Evolutionary conservation across 2,888 invertebrate species (phyloP), one percentile per base, ranked within the genome.

Genomic region (Elysia crispata): DNA sequence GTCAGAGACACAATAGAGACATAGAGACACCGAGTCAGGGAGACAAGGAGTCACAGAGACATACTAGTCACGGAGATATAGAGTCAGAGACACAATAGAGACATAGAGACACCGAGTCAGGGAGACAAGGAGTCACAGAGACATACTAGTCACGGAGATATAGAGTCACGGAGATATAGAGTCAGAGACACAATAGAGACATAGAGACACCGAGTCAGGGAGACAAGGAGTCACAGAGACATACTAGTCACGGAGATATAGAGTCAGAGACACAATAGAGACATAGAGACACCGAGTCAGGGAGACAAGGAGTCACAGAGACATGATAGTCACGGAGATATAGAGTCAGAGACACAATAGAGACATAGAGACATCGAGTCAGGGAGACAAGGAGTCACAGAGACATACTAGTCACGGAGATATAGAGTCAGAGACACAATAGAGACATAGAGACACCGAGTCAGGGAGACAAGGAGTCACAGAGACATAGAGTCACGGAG

Each of bases 391-490:
- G 25, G 3, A 25, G 66, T 28, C 23, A 66, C 66, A 66, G 66
- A 66, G 66, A 23, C 28, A 1, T 15, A 25, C 5, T 18, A 66
- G 66, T 15, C 15, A 28, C 3, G 30, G 28, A 28, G n/a, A 67
- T 28, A 1, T 28, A 67, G 66, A 67, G 66, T 28, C 8, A 67
- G 28, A 67, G 66, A 67, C 13, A 67, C 20, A 28, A 67, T 28
- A 1, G 23, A 67, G 66, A 67, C 28, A 67, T 20, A 67, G 28
- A 67, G 66, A 67, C 13, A 67, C 20, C 23, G 1, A 67, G 66
- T 31, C 30, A 67, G 25, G 31, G 13, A 67, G 66, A 67, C 13
- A 67, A 18, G 31, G 13, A 67, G 66, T 28, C 13, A 67, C 20
- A 67, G 1, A 67, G 66, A 28, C n/a, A 60, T 23, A 23, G 25